Base-by-base conservation (phyloP, 2,888 invertebrate species). In the Anodontia alba region DNA sequence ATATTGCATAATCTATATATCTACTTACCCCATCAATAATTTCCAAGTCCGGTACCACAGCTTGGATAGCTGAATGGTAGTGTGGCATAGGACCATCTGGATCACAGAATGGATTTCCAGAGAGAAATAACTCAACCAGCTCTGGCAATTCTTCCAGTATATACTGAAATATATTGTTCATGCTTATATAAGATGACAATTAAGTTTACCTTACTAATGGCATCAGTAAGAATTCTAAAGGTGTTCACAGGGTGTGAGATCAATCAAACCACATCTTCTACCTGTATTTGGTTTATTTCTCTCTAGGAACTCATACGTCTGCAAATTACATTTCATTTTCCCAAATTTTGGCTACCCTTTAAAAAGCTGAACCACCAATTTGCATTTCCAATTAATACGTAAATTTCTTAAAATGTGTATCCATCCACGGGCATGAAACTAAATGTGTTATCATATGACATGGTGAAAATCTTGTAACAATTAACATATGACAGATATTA, bases 21-120 rank as follows among this genome's bases (percentile, higher is more conserved):
- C 33, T 62, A 62, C 62, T 12, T 83, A 91, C 92, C 83, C 93
- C 92, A 84, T 93, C 92, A 26, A 93, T 81, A 29, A 93, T 89
- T 75, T 92, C 91, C 12, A 93, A 82, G 12, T 81, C 72, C 17
- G 91, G 90, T 43, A 93, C 70, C 0, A 86, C 83, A 29, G 78
- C 54, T 31, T 88, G 86, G 51, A 92, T 87, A 20, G 90, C 88
- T 0, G 86, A 73, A 81, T 87, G 87, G 76, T 91, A 91, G 43
- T 88, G 82, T 0, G 90, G 85, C 80, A 89, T 88, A 26, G 86
- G 83, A 23, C 89, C 91, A 71, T 87, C 89, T 23, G 83, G 88
- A 26, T 80, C 77, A 66, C 88, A 87, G 76, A 91, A 90, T 23
- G 92, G 92, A 72, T 93, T 93, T 7, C 88, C 91, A 42, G 88